Evolutionary conservation across 53 echinoderm and acorn worm genomes (phyloP).

Genomic region (Patiria pectinifera): DNA sequence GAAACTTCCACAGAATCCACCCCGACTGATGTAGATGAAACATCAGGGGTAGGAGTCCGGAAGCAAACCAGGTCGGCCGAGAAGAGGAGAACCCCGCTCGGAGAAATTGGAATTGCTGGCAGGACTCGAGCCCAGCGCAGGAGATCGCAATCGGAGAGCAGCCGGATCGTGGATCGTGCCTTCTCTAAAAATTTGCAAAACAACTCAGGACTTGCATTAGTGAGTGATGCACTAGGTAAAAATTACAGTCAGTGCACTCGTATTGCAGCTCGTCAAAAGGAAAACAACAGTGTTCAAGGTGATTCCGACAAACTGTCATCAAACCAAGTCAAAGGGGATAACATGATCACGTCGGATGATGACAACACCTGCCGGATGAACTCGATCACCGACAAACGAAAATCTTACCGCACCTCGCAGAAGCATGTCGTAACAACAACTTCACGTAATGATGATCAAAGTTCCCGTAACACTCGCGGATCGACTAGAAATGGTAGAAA

Average conservation of each 20-base stretch:
- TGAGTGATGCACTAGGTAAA: no score
- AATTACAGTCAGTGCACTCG: no score
- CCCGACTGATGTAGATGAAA: not conserved
- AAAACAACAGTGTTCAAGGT: not conserved
- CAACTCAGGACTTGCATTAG: no score
- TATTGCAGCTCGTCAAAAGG: not conserved
- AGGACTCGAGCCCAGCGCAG: constrained; percentile 33
- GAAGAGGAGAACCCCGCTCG: not conserved
- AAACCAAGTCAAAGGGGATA: not conserved
- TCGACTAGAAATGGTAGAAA: not conserved
- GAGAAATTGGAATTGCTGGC: constrained; percentile 5
- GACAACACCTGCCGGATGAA: not conserved
- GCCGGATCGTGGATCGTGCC: not conserved
- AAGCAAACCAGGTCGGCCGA: not conserved
- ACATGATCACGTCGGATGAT: not conserved
- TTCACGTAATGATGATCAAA: not conserved
- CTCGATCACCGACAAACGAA: not conserved
- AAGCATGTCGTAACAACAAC: not conserved
- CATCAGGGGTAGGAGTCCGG: not conserved
- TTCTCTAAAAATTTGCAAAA: no score
- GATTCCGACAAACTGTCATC: not conserved
- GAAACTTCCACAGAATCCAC: not conserved
- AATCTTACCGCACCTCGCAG: not conserved
- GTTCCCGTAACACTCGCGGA: not conserved
- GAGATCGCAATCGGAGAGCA: not conserved